These are phyloP conservation scores for Ictalurus punctatus DNA, from an alignment of 2,113 vertebrate species.

Conservation along the genomic window DNA sequence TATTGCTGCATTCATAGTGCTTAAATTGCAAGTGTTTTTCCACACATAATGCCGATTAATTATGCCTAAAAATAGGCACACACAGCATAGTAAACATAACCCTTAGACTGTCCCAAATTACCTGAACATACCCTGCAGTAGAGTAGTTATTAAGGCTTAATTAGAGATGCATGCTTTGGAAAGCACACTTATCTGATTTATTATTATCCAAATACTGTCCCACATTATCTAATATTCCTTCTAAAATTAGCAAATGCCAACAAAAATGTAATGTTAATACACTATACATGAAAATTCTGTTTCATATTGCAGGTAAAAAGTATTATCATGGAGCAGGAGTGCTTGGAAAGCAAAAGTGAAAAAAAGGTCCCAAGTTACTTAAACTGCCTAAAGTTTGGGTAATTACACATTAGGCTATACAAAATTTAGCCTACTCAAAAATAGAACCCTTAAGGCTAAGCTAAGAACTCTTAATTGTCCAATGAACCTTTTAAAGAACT, in stretches of 20 bases:
- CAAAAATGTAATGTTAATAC: neutral
- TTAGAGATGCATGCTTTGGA: neutral
- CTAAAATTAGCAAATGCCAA: neutral
- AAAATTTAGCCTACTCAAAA: neutral
- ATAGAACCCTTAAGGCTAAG: neutral
- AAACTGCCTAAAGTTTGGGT: neutral
- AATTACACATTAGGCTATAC: neutral
- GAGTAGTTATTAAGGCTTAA: neutral
- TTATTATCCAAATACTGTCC: neutral
- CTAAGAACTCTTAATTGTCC: neutral
- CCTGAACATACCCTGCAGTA: neutral
- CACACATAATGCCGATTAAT: slow-evolving; percentile 1
- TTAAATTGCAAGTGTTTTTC: neutral
- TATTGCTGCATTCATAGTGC: neutral
- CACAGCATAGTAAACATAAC: neutral
- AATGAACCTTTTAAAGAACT: neutral
- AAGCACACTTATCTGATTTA: neutral
- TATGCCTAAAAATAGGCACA: neutral
- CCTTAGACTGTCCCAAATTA: neutral
- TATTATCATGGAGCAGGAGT: neutral
- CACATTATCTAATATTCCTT: neutral
- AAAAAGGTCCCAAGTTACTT: neutral
- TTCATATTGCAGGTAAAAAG: neutral
- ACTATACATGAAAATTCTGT: neutral
- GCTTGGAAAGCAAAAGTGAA: neutral